Evolutionary conservation across 2,113 vertebrate species (phyloP).

Genomic region (Stegostoma tigrinum): DNA sequence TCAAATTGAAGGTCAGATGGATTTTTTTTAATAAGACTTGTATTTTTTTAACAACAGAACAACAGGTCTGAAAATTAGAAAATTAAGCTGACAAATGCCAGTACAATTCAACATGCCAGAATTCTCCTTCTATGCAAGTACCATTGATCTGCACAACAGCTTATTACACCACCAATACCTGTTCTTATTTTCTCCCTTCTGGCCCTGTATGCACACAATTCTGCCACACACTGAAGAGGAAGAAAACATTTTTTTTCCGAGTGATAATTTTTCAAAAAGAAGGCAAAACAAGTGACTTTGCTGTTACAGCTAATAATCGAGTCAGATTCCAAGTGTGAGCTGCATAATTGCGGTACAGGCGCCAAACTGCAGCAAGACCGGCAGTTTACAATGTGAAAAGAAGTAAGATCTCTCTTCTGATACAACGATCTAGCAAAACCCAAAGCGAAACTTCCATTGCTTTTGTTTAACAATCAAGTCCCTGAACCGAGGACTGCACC

Average conservation of each 20-base stretch:
- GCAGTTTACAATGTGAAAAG: not conserved
- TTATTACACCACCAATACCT: not conserved
- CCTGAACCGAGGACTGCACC: not conserved
- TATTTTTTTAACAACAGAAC: not conserved
- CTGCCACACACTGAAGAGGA: not conserved
- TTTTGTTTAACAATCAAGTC: not conserved
- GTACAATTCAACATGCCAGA: not conserved
- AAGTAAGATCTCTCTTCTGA: not conserved
- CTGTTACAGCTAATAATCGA: too few species aligned
- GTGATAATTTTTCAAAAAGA: not conserved
- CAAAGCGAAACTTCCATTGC: not conserved
- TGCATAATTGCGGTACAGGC: not conserved
- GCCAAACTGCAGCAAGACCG: not conserved
- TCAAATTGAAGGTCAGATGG: not conserved
- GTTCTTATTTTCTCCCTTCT: too few species aligned
- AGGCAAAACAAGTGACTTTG: not conserved
- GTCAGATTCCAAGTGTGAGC: not conserved
- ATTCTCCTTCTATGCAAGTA: not conserved
- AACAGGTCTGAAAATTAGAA: not conserved
- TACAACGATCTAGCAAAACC: not conserved
- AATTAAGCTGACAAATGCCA: not conserved
- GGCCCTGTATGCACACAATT: not conserved
- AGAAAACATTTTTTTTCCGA: not conserved
- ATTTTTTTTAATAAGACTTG: not conserved
- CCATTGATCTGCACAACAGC: not conserved